phyloP scores from a whole-genome alignment of 2,888 invertebrate genomes.

The Agrotis ipsilon region DNA sequence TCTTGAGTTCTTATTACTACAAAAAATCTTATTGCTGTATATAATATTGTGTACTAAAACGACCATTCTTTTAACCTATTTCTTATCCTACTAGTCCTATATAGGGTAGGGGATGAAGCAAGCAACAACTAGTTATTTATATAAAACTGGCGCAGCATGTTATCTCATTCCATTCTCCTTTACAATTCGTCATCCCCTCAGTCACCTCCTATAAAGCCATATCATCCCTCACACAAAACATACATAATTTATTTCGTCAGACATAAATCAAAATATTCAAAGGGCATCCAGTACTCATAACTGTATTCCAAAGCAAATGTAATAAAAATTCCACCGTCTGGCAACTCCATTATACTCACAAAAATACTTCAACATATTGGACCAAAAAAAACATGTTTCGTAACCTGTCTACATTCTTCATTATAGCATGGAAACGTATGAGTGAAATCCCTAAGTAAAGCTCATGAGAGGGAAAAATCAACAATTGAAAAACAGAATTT shows the following conservation, averaged over 20 bases:
- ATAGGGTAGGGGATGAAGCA: too few relatives aligned
- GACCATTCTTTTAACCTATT: background rate
- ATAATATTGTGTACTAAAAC: too few relatives aligned
- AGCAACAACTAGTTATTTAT: background rate
- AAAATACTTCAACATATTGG: background rate
- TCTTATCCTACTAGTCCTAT: background rate
- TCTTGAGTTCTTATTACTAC: too few relatives aligned
- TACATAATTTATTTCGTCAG: background rate
- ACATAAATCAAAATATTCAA: background rate
- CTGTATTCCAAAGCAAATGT: background rate
- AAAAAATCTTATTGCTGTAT: too few relatives aligned
- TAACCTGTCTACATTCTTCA: too few relatives aligned
- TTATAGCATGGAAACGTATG: background rate
- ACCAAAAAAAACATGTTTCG: background rate
- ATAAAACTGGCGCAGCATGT: background rate
- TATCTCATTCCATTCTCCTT: background rate
- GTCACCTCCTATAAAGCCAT: background rate
- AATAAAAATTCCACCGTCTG: too few relatives aligned
- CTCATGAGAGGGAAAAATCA: background rate
- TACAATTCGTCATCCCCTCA: background rate
- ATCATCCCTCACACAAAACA: background rate
- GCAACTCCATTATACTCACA: background rate
- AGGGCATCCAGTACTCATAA: background rate
- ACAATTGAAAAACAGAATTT: conserved; percentile 5
- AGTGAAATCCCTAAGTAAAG: background rate